Percentiles rank a stretch among this genome's conserved stretches.
phyloP scores from a whole-genome alignment of 2,797 vertebrate genomes.

The Sarcophilus harrisii region DNA sequence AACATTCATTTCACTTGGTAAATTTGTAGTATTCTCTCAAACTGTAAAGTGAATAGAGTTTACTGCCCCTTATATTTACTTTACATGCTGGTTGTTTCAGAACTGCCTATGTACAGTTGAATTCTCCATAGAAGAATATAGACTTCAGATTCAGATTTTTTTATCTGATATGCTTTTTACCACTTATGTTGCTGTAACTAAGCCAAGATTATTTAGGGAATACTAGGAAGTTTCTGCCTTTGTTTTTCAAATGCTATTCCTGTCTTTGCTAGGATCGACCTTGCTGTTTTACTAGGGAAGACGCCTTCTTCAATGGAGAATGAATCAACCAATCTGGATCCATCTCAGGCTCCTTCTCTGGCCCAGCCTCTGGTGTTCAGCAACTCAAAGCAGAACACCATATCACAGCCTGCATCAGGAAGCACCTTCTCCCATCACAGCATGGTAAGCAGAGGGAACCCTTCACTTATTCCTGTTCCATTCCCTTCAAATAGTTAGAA shows the following conservation, averaged over 20 bases:
- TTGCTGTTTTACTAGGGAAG: conserved; percentile 97
- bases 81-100: conserved; percentile 32
- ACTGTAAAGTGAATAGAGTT: not conserved
- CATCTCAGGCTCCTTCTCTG: conserved; percentile 91
- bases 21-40: not conserved
- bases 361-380: conserved; percentile 97
- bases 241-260: conserved; percentile 42
- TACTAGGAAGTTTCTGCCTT: conserved; percentile 30
- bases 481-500: conserved; percentile 24
- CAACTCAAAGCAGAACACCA: conserved; percentile 94
- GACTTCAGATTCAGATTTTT: conserved; percentile 13
- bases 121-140: not conserved
- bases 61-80: not conserved
- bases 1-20: not conserved
- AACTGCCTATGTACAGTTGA: conserved; percentile 29
- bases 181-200: not conserved
- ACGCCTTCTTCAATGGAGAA: conserved; percentile 94
- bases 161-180: not conserved
- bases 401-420: conserved; percentile 90
- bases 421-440: conserved; percentile 93
- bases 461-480: not conserved
- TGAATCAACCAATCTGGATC: conserved; percentile 91
- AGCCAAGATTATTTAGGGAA: not conserved
- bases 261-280: conserved; percentile 90
- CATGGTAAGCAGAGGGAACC: conserved; percentile 89